Evolutionary conservation across 2,797 vertebrate genomes (phyloP), one percentile per base, ranked within the genome.

Genomic region (Chaetophractus vellerosus): DNA sequence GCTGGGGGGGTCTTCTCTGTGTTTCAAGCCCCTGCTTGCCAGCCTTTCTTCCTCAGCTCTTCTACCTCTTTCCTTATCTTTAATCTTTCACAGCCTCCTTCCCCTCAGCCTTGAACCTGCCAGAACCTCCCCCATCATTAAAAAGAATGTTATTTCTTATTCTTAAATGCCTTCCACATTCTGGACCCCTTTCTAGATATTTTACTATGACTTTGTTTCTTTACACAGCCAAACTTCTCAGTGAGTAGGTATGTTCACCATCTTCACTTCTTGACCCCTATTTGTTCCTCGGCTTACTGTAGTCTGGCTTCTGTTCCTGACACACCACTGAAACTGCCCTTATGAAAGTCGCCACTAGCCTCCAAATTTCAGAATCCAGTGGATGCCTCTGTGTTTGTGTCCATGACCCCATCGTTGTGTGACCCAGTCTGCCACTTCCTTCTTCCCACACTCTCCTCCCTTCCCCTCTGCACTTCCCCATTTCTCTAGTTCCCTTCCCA

Each of bases 61-160:
- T 55, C 14, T 86, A 88, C 52, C 66, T 55, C 38, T 18, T 64
- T 19, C 45, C 33, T 92, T 31, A 9, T 88, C 90, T 95, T 89
- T 92, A 82, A 84, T 86, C 74, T 66, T 92, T 11, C 36, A 55
- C n/a, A 79, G 79, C 38, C 80, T 96, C 80, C 33, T 80, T 84
- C 50, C 68, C 15, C 45, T 94, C 63, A 48, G 26, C 74, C 74
- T 88, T 79, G 88, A 97, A 81, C 45, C 23, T 41, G 88, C 33
- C 31, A 36, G 63, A 86, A 68, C n/a, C 19, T 61, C 64, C 76
- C 15, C 36, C 33, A 31, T 52, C 50, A 57, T 80, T 64, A 61
- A 36, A 88, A 90, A 61, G 57, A 69, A 38, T 38, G 38, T 38
- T 76, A 28, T 79, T 48, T n/a, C 41, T 84, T 61, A 57, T 31